Evolutionary conservation across 2,888 invertebrate species (phyloP).

Genomic region (Ernsta delagoae): DNA sequence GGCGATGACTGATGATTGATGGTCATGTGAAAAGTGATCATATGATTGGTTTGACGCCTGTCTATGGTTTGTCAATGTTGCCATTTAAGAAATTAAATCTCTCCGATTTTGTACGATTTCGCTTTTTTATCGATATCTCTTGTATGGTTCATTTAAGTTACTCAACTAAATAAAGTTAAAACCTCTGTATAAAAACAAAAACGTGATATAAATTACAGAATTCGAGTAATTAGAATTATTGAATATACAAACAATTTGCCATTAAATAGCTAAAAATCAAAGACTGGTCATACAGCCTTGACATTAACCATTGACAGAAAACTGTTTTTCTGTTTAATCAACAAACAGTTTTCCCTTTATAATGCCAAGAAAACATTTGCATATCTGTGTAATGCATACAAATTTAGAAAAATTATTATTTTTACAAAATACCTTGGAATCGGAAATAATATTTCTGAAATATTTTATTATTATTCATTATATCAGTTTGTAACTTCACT

Average conservation of each 20-base stretch:
- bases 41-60: slow-evolving; percentile 74
- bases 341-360: too few species aligned
- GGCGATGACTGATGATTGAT: slow-evolving; percentile 69
- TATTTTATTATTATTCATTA: background rate
- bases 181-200: too few species aligned
- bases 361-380: too few species aligned
- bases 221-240: too few species aligned
- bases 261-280: background rate
- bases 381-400: too few species aligned
- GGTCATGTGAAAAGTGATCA: slow-evolving; percentile 83
- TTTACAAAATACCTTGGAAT: too few species aligned
- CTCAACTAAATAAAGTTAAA: too few species aligned
- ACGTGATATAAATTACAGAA: too few species aligned
- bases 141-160: too few species aligned
- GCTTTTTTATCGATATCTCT: too few species aligned
- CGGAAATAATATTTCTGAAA: background rate
- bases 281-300: background rate
- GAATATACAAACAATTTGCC: background rate
- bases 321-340: background rate
- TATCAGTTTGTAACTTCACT: too few species aligned
- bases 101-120: background rate
- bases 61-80: slow-evolving; percentile 58
- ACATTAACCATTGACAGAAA: background rate
- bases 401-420: too few species aligned
- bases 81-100: slow-evolving; percentile 38